Evolutionary conservation across 2,888 invertebrate genomes (phyloP).

Genomic region (Arctia plantaginis): DNA sequence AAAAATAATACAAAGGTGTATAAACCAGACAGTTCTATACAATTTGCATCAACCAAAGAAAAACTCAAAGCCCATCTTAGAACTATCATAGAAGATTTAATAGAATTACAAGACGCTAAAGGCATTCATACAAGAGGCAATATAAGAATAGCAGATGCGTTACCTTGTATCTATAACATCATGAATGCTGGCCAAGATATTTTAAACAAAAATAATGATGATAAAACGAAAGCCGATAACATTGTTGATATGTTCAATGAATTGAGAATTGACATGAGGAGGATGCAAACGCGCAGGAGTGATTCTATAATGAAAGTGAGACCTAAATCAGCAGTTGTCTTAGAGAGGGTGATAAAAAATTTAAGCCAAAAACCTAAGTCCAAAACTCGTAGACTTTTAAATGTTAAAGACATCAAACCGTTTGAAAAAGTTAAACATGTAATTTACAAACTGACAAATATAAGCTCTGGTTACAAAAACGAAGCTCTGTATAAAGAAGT

Average conservation of each 20-base stretch:
- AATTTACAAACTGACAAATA: slow-evolving; percentile 60
- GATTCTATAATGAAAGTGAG: slow-evolving; percentile 38
- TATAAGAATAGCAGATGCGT: slow-evolving; percentile 64
- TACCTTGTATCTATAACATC: slow-evolving; percentile 77
- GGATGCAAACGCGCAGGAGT: slow-evolving; percentile 58
- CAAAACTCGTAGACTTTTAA: slow-evolving; percentile 58
- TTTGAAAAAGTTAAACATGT: slow-evolving; percentile 61
- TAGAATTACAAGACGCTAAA: slow-evolving; percentile 68
- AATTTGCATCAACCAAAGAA: slow-evolving; percentile 63
- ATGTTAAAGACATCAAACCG: slow-evolving; percentile 51
- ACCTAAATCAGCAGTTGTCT: slow-evolving; percentile 72
- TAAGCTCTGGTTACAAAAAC: slow-evolving; percentile 65
- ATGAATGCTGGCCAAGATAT: slow-evolving; percentile 54
- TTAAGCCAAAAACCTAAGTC: slow-evolving; percentile 47
- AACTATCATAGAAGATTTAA: slow-evolving; percentile 72
- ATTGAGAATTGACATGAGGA: slow-evolving; percentile 63
- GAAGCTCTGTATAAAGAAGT: slow-evolving; percentile 58
- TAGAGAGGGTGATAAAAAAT: slow-evolving; percentile 73
- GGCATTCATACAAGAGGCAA: slow-evolving; percentile 56
- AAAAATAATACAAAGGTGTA: neutral
- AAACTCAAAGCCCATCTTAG: slow-evolving; percentile 75
- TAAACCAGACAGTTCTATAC: slow-evolving; percentile 17
- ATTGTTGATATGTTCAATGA: slow-evolving; percentile 63
- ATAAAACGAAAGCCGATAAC: slow-evolving; percentile 49
- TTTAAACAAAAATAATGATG: slow-evolving; percentile 26